These are phyloP conservation scores for Colletes gigas DNA, from an alignment of 1,140 invertebrate species.

Conservation along the genomic window DNA sequence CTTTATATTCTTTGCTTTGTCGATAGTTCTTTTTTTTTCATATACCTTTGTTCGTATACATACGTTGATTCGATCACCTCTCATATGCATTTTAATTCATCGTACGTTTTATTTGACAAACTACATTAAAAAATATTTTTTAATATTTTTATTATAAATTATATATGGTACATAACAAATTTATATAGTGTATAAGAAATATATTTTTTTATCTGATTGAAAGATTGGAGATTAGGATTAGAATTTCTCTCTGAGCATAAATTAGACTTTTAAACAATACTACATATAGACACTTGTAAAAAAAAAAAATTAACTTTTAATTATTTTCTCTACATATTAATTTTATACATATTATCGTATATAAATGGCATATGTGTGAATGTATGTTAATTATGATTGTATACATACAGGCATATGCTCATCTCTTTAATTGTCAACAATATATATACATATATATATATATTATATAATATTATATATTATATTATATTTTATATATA, in stretches of 20 bases:
- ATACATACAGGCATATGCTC: slow-evolving; percentile 46
- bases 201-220: slow-evolving; percentile 34
- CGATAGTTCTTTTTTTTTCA: slow-evolving; percentile 4
- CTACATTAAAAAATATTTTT: slow-evolving; percentile 40
- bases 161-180: slow-evolving; percentile 42
- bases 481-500: slow-evolving; percentile 19
- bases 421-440: slow-evolving; percentile 43
- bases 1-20: slow-evolving; percentile 2
- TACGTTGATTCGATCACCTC: slow-evolving; percentile 20
- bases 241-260: slow-evolving; percentile 31
- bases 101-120: slow-evolving; percentile 12
- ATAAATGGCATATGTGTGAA: slow-evolving; percentile 55
- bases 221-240: slow-evolving; percentile 32
- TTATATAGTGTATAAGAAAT: slow-evolving; percentile 40
- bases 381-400: slow-evolving; percentile 54
- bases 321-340: slow-evolving; percentile 59
- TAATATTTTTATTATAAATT: slow-evolving; percentile 24
- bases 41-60: slow-evolving; percentile 3
- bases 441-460: slow-evolving; percentile 41
- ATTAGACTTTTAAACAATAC: slow-evolving; percentile 29
- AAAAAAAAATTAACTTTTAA: slow-evolving; percentile 68
- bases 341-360: slow-evolving; percentile 50
- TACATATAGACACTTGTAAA: slow-evolving; percentile 30
- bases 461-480: slow-evolving; percentile 34
- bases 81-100: slow-evolving; percentile 7